Percentiles rank a stretch among this genome's conserved stretches.
Evolutionary conservation across 2,888 invertebrate genomes (phyloP).

Genomic region (Parochlus steinenii): DNA sequence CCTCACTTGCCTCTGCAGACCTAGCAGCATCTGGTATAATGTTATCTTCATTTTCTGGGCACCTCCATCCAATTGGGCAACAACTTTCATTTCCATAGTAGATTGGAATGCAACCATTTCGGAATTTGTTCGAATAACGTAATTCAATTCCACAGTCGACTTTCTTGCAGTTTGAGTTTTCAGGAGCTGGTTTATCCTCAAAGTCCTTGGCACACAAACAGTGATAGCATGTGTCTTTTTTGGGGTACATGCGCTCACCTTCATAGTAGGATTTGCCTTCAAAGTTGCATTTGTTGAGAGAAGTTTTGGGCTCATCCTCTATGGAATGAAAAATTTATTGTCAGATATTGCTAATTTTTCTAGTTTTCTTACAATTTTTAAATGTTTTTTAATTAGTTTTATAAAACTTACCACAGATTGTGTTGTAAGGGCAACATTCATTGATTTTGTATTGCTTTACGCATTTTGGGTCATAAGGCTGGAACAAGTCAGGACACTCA

Average conservation of each 20-base stretch:
- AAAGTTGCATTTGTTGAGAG: constrained; percentile 15
- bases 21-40: constrained; percentile 9
- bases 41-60: constrained; percentile 13
- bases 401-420: constrained; percentile 8
- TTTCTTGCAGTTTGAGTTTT: constrained; percentile 15
- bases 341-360: too few species aligned
- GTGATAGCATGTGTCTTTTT: constrained; percentile 11
- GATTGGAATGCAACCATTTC: constrained; percentile 16
- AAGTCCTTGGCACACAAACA: constrained; percentile 13
- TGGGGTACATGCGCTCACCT: constrained; percentile 16
- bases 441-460: constrained; percentile 1
- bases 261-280: constrained; percentile 14
- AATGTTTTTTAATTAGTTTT: too few species aligned
- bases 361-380: too few species aligned
- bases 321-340: too few species aligned
- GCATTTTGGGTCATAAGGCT: not conserved
- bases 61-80: constrained; percentile 17
- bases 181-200: constrained; percentile 11
- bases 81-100: constrained; percentile 16
- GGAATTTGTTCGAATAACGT: constrained; percentile 14
- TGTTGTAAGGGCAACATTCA: not conserved
- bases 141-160: constrained; percentile 16
- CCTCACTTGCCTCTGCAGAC: not conserved
- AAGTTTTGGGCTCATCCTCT: too few species aligned
- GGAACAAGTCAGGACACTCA: constrained; percentile 10